Percentiles rank a stretch among this genome's conserved stretches.
These are phyloP conservation scores for Muscidifurax raptorellus DNA, from an alignment of 1,140 invertebrate species.

Conservation along the genomic window DNA sequence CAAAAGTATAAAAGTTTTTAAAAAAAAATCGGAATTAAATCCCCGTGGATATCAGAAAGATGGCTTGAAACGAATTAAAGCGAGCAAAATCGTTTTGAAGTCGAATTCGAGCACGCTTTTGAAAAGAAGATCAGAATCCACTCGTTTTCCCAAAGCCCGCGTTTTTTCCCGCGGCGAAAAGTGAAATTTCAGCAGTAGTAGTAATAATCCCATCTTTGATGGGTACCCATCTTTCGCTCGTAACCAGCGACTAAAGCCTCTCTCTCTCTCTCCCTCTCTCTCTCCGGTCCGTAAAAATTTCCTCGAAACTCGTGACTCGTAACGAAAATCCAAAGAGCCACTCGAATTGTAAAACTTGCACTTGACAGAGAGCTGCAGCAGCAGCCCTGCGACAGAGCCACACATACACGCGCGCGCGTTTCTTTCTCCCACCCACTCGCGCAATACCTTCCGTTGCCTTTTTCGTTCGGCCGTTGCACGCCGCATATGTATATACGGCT, in stretches of 20 bases:
- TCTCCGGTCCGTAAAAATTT: not conserved
- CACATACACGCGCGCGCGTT: not conserved
- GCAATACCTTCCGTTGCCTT: constrained; percentile 7
- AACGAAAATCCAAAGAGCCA: constrained; percentile 7
- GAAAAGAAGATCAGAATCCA: not conserved
- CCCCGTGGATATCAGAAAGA: no score
- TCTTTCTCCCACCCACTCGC: constrained; percentile 20
- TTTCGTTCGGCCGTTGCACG: not conserved
- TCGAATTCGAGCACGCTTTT: no score
- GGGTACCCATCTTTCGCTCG: not conserved
- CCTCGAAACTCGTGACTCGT: not conserved
- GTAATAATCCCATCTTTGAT: not conserved
- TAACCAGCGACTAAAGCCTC: not conserved
- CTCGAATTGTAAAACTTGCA: constrained; percentile 23
- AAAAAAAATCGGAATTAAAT: not conserved
- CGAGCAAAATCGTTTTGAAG: no score
- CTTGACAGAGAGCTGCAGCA: not conserved
- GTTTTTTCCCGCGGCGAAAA: not conserved
- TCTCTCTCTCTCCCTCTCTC: no score
- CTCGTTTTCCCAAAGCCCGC: no score
- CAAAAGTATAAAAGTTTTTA: not conserved
- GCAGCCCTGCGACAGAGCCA: not conserved
- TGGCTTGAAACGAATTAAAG: no score
- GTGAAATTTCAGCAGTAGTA: not conserved
- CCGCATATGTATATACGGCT: not conserved